Base-by-base conservation (phyloP, 2,888 invertebrate genomes). In the Notodonta dromedarius region DNA sequence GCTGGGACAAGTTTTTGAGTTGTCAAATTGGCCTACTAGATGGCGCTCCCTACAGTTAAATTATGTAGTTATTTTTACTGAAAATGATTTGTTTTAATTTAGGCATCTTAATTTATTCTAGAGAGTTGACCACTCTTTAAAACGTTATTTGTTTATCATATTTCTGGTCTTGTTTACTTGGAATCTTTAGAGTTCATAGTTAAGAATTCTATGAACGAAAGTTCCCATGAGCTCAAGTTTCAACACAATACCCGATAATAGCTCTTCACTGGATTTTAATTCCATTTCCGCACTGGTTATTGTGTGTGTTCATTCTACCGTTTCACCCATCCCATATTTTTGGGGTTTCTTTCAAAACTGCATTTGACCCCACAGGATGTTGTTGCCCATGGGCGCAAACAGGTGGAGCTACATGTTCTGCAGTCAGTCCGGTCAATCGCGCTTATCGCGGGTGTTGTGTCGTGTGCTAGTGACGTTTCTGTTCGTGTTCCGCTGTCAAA, bases 391-490 rank as follows among this genome's bases (percentile, higher is more conserved):
- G 64, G 62, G 67, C 67, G 67, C 71, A 73, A 78, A 90, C 89
- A 94, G 94, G 91, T 94, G 94, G 94, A 87, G 93, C 87, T 87
- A 88, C 79, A 71, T 69, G 78, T 73, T 71, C 77, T 76, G 77
- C 77, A 82, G 81, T 78, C 74, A 80, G 80, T 79, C 63, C 77
- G 80, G 82, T 84, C 83, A 82, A 79, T 77, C 76, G 76, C 76
- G 72, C 76, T 78, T 82, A 80, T 74, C 81, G 79, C 77, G 70
- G 67, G 65, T 62, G 75, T 76, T 64, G 77, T 70, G 70, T 71
- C 60, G 40, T 73, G 70, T 67, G 75, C 82, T 78, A 79, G 87
- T 92, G 91, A 90, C 92, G 88, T 92, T 89, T 85, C 71, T 78
- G 78, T 81, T 83, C 82, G 83, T 83, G 80, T 83, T 77, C 80